Base-by-base conservation (phyloP, 2,113 vertebrate genomes). In the Parus major region DNA sequence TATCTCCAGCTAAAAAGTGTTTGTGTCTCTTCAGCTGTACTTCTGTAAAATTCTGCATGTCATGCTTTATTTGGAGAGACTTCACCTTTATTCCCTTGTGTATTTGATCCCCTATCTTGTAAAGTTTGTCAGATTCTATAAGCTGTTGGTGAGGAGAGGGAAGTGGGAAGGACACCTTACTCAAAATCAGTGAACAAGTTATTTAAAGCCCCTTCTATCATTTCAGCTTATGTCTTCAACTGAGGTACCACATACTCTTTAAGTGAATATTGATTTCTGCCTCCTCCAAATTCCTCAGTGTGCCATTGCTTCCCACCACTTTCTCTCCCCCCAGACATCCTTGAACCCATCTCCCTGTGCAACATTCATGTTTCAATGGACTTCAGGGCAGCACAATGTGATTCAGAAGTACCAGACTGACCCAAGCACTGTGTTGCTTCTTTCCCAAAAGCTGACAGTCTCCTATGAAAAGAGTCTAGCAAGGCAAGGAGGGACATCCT, bases 301-400 rank as follows among this genome's bases (percentile, higher is more conserved):
- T 3, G 2, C 25, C 25, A 19, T 72, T 31, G 8, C 36, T 75
- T 64, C 25, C 41, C 31, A 41, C 18, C 28, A 20, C 10, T 65
- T 3, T 0, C 7, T 42, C 7, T 60, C 24, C 6, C 2, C 12
- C 2, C 1, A 36, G 9, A 24, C 3, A 12, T 12, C 5, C 12
- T 71, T 79, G 31, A 11, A 15, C 7, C 12, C n/a, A 2, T 15
- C 10, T 66, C 22, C 39, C 16, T 25, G 11, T 33, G 31, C 11
- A 39, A 19, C 41, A 59, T 66, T 55, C 12, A 53, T 14, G 9
- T 68, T 76, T 69, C 9, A 35, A 3, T 3, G 15, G 31, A 33
- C 4, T n/a, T 29, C 13, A 4, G 60, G 46, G 52, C 4, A 33
- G 10, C 25, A 70, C 15, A 33, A 12, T 1, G 0, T 57, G 23